Percentiles rank a stretch among this genome's conserved stretches.
phyloP scores from a whole-genome alignment of 2,113 vertebrate genomes.

The Arizona elegans region DNA sequence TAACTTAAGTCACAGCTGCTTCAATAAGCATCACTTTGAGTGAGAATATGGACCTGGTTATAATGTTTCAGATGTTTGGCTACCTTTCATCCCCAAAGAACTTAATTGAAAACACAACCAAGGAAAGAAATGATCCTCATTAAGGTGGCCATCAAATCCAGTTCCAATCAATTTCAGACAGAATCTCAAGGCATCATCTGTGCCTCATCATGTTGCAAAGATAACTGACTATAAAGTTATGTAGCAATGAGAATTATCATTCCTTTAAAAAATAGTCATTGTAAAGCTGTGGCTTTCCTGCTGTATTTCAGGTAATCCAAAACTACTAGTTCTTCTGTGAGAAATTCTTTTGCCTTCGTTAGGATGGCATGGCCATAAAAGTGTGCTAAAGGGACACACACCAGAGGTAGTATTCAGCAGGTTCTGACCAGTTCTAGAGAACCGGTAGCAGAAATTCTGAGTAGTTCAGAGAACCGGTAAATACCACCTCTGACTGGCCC shows the following conservation, averaged over 20 bases:
- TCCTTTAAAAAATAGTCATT: neutral
- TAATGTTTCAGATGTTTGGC: neutral
- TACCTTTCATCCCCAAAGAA: neutral
- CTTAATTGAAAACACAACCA: slow-evolving; percentile 21
- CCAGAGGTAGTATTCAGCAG: too few relatives aligned
- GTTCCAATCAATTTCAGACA: neutral
- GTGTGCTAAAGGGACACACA: neutral
- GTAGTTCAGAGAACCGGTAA: too few relatives aligned
- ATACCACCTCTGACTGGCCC: too few relatives aligned
- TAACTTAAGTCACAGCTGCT: neutral
- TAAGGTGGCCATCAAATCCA: slow-evolving; percentile 2
- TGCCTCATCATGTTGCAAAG: neutral
- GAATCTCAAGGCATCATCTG: neutral
- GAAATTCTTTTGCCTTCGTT: neutral
- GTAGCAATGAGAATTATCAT: too few relatives aligned
- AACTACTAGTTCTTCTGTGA: neutral
- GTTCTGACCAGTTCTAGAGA: too few relatives aligned
- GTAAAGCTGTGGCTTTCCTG: neutral
- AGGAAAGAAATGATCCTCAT: neutral
- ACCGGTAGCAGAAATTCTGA: too few relatives aligned
- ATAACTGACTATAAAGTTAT: neutral
- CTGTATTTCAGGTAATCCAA: neutral
- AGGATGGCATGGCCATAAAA: neutral
- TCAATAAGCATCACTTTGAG: neutral
- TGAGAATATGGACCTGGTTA: neutral